These are phyloP conservation scores for Timandra comae DNA, from an alignment of 2,888 invertebrate genomes.

Conservation along the genomic window DNA sequence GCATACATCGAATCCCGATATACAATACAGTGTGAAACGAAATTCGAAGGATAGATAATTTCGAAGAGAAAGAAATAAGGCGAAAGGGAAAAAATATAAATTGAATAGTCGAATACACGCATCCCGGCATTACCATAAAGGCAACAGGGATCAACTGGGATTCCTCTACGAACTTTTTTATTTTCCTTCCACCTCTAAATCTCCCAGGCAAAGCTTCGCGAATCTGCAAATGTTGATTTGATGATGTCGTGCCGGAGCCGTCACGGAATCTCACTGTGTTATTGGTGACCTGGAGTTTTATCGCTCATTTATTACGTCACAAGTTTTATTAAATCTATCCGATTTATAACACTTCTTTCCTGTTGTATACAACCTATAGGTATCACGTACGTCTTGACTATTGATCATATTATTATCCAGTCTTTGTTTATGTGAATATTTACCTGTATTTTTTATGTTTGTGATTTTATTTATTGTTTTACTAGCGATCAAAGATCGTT, in stretches of 20 bases:
- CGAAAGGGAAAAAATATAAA: conserved; percentile 73
- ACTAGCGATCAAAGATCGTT: too few species aligned
- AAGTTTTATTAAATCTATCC: conserved; percentile 18
- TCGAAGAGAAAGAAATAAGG: conserved; percentile 71
- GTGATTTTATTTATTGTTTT: too few species aligned
- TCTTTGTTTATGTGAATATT: too few species aligned
- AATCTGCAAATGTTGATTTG: conserved; percentile 78
- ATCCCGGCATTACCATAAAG: conserved; percentile 76
- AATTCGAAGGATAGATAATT: conserved; percentile 76
- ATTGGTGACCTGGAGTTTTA: conserved; percentile 35
- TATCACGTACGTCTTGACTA: too few species aligned
- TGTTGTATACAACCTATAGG: too few species aligned
- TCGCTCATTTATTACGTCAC: conserved; percentile 27
- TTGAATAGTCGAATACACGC: conserved; percentile 77
- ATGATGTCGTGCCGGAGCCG: conserved; percentile 54
- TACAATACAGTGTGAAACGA: conserved; percentile 76
- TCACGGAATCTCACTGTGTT: conserved; percentile 24
- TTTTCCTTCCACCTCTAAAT: conserved; percentile 77
- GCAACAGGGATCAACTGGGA: conserved; percentile 74
- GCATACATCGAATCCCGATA: conserved; percentile 71
- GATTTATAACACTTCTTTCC: too few species aligned
- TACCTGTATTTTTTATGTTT: too few species aligned
- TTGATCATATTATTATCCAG: too few species aligned
- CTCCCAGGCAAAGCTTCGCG: conserved; percentile 73
- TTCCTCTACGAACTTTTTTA: conserved; percentile 77